Evolutionary conservation across 92 coral and sea anemone genomes (phyloP).

Genomic region (Ricordea florida): DNA sequence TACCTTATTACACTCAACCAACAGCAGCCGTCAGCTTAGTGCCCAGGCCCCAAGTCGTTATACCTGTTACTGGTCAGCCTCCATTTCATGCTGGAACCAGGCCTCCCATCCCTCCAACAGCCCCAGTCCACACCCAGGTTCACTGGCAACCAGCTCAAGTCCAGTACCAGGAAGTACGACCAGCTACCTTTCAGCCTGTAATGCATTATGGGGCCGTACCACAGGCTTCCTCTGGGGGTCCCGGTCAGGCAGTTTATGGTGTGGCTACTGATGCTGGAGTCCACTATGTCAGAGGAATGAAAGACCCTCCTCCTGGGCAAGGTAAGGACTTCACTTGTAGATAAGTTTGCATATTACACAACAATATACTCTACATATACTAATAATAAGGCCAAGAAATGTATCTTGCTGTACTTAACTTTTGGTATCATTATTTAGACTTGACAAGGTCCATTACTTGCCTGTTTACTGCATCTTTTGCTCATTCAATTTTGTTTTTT

Average conservation of each 20-base stretch:
- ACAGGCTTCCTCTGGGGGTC: conserved; percentile 51
- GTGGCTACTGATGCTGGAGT: conserved; percentile 62
- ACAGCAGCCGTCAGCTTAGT: conserved; percentile 80
- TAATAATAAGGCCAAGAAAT: too few species aligned
- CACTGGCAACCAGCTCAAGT: conserved; percentile 92
- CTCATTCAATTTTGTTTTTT: too few species aligned
- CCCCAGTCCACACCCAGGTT: conserved; percentile 76
- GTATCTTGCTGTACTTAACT: too few species aligned
- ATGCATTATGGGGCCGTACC: conserved; percentile 82
- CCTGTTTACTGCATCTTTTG: too few species aligned
- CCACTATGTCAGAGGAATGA: conserved; percentile 74
- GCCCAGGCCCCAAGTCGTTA: conserved; percentile 84
- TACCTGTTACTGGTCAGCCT: conserved; percentile 80
- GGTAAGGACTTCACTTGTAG: not conserved
- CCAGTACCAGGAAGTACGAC: conserved; percentile 70
- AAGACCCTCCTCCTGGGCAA: conserved; percentile 56
- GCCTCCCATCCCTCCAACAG: conserved; percentile 55
- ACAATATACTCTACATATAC: not conserved
- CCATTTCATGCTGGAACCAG: conserved; percentile 72
- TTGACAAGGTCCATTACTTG: too few species aligned
- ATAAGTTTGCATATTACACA: not conserved
- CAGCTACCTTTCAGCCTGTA: conserved; percentile 81
- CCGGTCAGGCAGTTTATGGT: conserved; percentile 68
- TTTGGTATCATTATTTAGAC: too few species aligned
- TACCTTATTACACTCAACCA: conserved; percentile 76